These are phyloP conservation scores for Coregonus ussuriensis DNA, from an alignment of 2,797 vertebrate species.

Conservation along the genomic window DNA sequence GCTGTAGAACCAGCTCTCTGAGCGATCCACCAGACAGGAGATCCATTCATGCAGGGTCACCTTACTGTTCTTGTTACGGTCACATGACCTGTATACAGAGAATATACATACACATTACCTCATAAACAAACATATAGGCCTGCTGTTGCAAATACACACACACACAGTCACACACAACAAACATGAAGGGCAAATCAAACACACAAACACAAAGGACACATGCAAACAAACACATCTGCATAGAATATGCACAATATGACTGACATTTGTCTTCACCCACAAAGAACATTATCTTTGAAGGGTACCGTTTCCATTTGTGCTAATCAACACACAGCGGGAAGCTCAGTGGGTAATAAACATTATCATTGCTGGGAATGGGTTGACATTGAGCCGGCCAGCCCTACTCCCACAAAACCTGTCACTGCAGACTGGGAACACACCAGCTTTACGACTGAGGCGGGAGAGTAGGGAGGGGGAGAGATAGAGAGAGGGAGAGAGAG, in stretches of 20 bases:
- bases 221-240: constrained; percentile 25
- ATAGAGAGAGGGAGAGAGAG: constrained; percentile 1
- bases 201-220: constrained; percentile 4
- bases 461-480: constrained; percentile 33
- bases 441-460: background rate
- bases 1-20: constrained; percentile 69
- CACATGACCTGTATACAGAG: constrained; percentile 68
- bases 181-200: background rate
- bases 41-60: constrained; percentile 78
- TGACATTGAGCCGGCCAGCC: constrained; percentile 71
- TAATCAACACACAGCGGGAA: constrained; percentile 68
- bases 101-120: background rate
- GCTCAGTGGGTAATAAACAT: constrained; percentile 76
- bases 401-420: constrained; percentile 61
- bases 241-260: constrained; percentile 6
- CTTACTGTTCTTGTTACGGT: constrained; percentile 74
- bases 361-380: constrained; percentile 76
- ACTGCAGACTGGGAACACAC: constrained; percentile 44
- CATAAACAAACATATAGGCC: constrained; percentile 2
- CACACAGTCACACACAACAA: constrained; percentile 3
- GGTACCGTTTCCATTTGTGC: constrained; percentile 71
- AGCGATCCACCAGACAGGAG: constrained; percentile 69
- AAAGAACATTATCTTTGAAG: constrained; percentile 64
- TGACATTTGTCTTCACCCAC: constrained; percentile 50
- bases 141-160: background rate